Percentiles rank a stretch among this genome's conserved stretches.
Evolutionary conservation across 1,140 invertebrate genomes (phyloP).

Genomic region (Drosophila mayri): DNA sequence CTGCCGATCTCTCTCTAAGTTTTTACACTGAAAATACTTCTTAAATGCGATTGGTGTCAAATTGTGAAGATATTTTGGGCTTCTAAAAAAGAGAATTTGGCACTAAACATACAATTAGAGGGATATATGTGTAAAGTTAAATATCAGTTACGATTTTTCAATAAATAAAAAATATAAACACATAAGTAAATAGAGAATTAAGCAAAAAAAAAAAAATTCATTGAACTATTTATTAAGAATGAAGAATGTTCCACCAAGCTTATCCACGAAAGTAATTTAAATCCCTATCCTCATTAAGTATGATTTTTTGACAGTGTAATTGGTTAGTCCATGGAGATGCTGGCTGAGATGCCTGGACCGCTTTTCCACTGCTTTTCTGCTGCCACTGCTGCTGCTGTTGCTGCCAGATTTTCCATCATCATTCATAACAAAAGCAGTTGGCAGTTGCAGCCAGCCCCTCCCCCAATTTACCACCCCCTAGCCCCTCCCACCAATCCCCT

Average conservation of each 20-base stretch:
- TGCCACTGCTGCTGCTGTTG: slow-evolving; percentile 57
- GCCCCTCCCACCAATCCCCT: too few species aligned
- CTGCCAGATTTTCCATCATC: slow-evolving; percentile 81
- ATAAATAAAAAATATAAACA: background rate
- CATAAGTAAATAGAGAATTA: background rate
- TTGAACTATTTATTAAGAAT: background rate
- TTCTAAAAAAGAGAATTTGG: too few species aligned
- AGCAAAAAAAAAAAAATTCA: background rate
- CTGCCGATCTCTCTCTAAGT: slow-evolving; percentile 12
- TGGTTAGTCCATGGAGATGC: slow-evolving; percentile 27
- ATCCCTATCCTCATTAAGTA: too few species aligned
- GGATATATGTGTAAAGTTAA: too few species aligned
- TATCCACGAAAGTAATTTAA: too few species aligned
- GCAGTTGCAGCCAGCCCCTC: slow-evolving; percentile 64
- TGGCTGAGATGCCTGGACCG: slow-evolving; percentile 30
- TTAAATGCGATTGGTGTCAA: background rate
- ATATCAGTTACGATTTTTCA: too few species aligned
- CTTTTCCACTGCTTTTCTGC: slow-evolving; percentile 28
- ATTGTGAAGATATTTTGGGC: background rate
- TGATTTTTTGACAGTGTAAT: slow-evolving; percentile 20
- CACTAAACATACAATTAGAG: too few species aligned
- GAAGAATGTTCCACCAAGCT: fast-evolving
- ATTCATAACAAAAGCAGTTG: slow-evolving; percentile 83
- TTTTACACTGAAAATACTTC: background rate
- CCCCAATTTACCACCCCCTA: background rate